Evolutionary conservation across 2,113 vertebrate genomes (phyloP).

Genomic region (Todiramphus saurophagus): DNA sequence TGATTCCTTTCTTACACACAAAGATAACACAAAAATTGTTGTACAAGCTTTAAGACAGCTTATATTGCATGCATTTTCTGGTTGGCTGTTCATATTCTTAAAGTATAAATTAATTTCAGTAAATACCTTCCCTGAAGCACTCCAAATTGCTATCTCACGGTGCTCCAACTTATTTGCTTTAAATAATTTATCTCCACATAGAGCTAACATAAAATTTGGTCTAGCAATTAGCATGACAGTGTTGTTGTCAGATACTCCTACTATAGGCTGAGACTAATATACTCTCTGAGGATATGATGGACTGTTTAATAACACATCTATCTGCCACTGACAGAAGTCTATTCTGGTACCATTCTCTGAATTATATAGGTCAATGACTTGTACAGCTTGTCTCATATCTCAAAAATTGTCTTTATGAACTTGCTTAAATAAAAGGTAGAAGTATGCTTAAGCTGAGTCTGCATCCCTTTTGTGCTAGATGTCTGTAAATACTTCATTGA

Average conservation of each 20-base stretch:
- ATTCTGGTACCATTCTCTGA: not conserved
- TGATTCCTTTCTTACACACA: not conserved
- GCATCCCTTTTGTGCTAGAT: not conserved
- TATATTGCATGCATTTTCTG: not conserved
- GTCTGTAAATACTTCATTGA: slow-evolving; percentile 22
- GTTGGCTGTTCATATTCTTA: not conserved
- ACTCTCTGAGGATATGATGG: not conserved
- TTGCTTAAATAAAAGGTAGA: not conserved
- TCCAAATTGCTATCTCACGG: not conserved
- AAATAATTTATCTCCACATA: slow-evolving; percentile 32
- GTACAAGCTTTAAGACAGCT: not conserved
- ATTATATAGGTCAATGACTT: slow-evolving; percentile 22
- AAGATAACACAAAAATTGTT: not conserved
- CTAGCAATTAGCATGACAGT: slow-evolving; percentile 17
- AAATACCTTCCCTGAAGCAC: not conserved
- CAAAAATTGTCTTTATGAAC: not conserved
- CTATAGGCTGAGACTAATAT: not conserved
- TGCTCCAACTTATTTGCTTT: slow-evolving; percentile 22
- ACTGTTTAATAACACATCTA: slow-evolving; percentile 5
- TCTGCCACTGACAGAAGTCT: slow-evolving; percentile 7
- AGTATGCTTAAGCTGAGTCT: slow-evolving; percentile 36
- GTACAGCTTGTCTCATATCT: slow-evolving; percentile 7
- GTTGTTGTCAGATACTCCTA: not conserved
- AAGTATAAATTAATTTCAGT: slow-evolving; percentile 35
- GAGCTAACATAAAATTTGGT: not conserved